Evolutionary conservation across 2,113 vertebrate species (phyloP).

Genomic region (Macaca mulatta): DNA sequence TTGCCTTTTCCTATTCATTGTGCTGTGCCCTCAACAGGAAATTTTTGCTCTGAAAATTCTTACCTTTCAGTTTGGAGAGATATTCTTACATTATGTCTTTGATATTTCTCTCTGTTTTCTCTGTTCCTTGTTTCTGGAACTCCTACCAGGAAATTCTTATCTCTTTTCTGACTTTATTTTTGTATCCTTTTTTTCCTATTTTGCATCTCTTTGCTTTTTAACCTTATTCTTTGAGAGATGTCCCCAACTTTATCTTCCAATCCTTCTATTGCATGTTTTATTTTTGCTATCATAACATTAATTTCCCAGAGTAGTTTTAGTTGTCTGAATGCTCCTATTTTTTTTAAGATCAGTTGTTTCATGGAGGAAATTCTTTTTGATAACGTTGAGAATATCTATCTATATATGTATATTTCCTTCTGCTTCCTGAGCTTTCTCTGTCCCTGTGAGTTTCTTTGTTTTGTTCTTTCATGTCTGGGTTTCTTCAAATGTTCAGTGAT

Average conservation of each 20-base stretch:
- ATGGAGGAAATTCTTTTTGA: not conserved
- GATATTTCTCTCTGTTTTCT: not conserved
- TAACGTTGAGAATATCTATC: not conserved
- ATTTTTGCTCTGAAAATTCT: not conserved
- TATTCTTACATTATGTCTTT: not conserved
- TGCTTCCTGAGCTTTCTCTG: not conserved
- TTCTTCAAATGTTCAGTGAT: conserved; percentile 3
- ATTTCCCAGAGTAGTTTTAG: not conserved
- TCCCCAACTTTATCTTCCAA: not conserved
- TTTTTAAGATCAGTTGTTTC: not conserved
- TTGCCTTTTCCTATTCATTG: not conserved
- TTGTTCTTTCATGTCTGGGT: conserved; percentile 26
- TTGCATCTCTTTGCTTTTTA: not conserved
- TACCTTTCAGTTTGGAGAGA: not conserved
- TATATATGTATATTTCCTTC: too few species aligned
- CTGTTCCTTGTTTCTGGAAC: not conserved
- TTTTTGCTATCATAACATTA: not conserved
- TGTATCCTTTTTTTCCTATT: not conserved
- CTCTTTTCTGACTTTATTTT: not conserved
- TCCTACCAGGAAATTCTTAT: not conserved
- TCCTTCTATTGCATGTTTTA: not conserved
- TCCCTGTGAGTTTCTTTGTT: not conserved
- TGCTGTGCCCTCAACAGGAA: not conserved
- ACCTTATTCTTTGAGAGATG: not conserved
- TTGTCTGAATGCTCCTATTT: not conserved